These are phyloP conservation scores for Ligdia adustata DNA, from an alignment of 2,888 invertebrate genomes.

Conservation along the genomic window DNA sequence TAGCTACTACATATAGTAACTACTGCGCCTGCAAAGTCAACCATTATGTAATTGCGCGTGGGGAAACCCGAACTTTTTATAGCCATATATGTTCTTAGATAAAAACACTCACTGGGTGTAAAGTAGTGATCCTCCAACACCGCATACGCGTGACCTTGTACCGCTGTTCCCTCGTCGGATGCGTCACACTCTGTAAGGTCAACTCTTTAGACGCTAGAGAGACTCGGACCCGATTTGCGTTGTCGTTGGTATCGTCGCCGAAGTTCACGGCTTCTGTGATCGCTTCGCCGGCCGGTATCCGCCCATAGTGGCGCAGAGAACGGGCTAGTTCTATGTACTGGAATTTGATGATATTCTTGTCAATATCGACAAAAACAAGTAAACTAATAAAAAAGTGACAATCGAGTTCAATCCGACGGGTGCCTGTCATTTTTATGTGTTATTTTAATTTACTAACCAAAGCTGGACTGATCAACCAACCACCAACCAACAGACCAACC, in stretches of 20 bases:
- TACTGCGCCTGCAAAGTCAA: too few species aligned
- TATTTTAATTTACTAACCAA: too few species aligned
- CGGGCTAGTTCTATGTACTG: constrained; percentile 94
- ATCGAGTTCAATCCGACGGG: too few species aligned
- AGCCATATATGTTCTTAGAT: neutral
- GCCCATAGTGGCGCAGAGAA: constrained; percentile 94
- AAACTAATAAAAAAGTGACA: too few species aligned
- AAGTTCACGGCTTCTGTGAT: constrained; percentile 61
- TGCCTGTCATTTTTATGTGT: too few species aligned
- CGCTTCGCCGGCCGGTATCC: constrained; percentile 84
- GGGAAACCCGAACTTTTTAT: neutral
- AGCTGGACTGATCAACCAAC: too few species aligned
- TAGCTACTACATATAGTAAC: too few species aligned
- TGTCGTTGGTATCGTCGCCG: constrained; percentile 44
- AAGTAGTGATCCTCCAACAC: constrained; percentile 97
- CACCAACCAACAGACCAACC: too few species aligned
- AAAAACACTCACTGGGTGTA: constrained; percentile 86
- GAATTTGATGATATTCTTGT: too few species aligned
- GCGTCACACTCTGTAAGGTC: constrained; percentile 86
- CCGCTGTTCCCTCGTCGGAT: constrained; percentile 90
- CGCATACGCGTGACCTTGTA: constrained; percentile 98
- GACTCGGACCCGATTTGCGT: constrained; percentile 80
- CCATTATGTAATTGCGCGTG: too few species aligned
- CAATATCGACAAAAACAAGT: too few species aligned
- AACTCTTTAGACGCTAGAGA: constrained; percentile 95